These are phyloP conservation scores for Phyllotreta striolata DNA, from an alignment of 2,888 invertebrate species.

Conservation along the genomic window DNA sequence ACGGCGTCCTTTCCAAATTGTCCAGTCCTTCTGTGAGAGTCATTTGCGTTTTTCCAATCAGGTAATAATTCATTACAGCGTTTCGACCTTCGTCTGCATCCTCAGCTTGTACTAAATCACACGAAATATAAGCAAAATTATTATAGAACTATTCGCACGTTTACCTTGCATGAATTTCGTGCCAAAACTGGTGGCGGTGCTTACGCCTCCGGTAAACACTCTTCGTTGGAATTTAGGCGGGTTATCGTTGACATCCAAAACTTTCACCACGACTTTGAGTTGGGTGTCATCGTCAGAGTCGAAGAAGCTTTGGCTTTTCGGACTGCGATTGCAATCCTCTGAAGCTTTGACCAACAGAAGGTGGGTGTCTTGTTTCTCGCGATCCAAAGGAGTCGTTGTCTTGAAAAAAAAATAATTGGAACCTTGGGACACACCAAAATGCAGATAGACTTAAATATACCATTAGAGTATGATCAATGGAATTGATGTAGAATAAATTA, in stretches of 20 bases:
- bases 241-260: constrained; percentile 91
- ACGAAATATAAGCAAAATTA: constrained; percentile 11
- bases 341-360: constrained; percentile 80
- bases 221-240: constrained; percentile 81
- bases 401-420: constrained; percentile 45
- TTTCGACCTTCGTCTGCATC: constrained; percentile 81
- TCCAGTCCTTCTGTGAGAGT: constrained; percentile 87
- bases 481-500: constrained; percentile 75
- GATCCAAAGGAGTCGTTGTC: constrained; percentile 73
- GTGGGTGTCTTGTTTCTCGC: constrained; percentile 75
- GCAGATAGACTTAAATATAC: constrained; percentile 61
- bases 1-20: constrained; percentile 79
- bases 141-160: not conserved
- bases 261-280: constrained; percentile 73
- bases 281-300: constrained; percentile 73
- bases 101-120: constrained; percentile 65
- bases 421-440: not conserved
- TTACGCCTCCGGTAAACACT: constrained; percentile 92
- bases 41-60: constrained; percentile 81
- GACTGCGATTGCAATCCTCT: constrained; percentile 77
- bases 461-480: constrained; percentile 73
- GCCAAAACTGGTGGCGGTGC: constrained; percentile 92
- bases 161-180: constrained; percentile 37
- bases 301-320: constrained; percentile 65
- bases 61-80: constrained; percentile 78